Base-by-base conservation (phyloP, 2,888 invertebrate species). In the Dryomyza anilis region DNA sequence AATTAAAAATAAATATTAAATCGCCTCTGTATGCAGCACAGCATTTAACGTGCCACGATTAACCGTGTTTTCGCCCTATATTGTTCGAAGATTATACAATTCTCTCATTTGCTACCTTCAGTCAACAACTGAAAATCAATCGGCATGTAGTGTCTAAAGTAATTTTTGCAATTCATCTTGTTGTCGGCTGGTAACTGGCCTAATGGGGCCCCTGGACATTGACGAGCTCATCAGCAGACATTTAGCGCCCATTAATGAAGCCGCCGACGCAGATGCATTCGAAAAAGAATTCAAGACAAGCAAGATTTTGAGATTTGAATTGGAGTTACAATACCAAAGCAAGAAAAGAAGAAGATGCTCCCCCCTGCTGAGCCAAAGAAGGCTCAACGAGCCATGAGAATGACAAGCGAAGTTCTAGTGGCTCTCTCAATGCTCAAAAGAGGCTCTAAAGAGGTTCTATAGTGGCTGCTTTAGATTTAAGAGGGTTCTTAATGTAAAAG, bases 181-280 rank as follows among this genome's bases (percentile, higher is more conserved):
- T 33, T 33, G 19, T 14, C 53, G 33, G 53, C 19, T 21, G 19
- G 36, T 36, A 23, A 16, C 56, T 3, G 14, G 21, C 27, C n/a
- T 53, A 30, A 53, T 30, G n/a, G 43, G 29, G 16, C 25, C 57
- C 45, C 45, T 25, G 12, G 58, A 10, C 45, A 6, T 46, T 59
- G 19, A 46, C 45, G 58, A 59, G 29, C 58, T 30, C 58, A 59
- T 59, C 58, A 46, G 30, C 30, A 30, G 16, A 29, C 23, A 27
- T 33, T 59, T 59, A 46, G 58, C 58, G 30, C 46, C 46, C 46
- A 46, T 59, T 46, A 59, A 59, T 59, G 45, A 27, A 43, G 58
- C 58, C 46, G 43, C 58, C 58, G 25, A 45, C 58, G 46, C 43
- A 27, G 19, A 33, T 1, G 16, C 10, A 21, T 1, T 1, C 29